These are phyloP conservation scores for Pseudochirops cupreus DNA, from an alignment of 2,797 vertebrate species.

Conservation along the genomic window DNA sequence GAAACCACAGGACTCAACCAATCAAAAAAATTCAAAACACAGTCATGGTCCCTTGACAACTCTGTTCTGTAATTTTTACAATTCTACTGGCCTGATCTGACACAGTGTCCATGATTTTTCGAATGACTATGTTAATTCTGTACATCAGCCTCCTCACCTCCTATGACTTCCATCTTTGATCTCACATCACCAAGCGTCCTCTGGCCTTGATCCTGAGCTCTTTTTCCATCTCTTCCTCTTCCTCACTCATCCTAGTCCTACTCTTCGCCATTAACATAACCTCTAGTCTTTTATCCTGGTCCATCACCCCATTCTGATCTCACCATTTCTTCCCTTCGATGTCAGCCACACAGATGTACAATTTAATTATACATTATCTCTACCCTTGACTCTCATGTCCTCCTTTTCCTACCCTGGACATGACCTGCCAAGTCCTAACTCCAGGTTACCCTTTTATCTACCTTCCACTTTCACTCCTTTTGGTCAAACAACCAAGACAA, in stretches of 20 bases:
- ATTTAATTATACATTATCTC: neutral
- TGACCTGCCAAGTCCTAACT: neutral
- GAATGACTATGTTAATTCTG: neutral
- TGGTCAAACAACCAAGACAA: too few species aligned
- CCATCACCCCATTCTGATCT: neutral
- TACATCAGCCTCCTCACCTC: neutral
- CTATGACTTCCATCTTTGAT: neutral
- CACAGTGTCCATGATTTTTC: neutral
- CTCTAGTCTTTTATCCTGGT: neutral
- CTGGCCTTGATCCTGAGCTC: fast-evolving
- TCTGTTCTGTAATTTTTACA: neutral
- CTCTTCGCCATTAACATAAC: neutral
- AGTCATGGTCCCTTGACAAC: neutral
- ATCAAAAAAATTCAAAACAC: neutral
- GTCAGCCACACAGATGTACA: neutral
- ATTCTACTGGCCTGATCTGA: neutral
- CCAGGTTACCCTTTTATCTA: neutral
- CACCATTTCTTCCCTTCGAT: neutral
- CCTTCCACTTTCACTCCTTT: too few species aligned
- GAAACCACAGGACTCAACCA: neutral
- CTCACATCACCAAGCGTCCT: neutral
- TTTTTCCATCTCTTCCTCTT: neutral
- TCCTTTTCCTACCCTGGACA: neutral
- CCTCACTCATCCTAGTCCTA: neutral
- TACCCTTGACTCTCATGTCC: neutral